These are phyloP conservation scores for Todiramphus chloris DNA, from an alignment of 2,113 vertebrate species.

Conservation along the genomic window DNA sequence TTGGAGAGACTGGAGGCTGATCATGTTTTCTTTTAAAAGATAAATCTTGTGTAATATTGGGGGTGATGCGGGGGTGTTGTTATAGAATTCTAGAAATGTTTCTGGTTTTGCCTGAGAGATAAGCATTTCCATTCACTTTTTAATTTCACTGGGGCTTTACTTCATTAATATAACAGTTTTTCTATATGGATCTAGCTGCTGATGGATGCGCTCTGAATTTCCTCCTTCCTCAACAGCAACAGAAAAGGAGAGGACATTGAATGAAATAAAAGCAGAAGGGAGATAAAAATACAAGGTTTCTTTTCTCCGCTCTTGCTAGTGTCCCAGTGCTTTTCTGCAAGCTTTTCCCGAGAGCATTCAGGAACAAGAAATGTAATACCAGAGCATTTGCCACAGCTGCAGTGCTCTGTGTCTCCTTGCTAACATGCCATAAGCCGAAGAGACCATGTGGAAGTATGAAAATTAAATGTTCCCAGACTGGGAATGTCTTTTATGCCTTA, in stretches of 20 bases:
- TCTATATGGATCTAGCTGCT: neutral
- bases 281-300: neutral
- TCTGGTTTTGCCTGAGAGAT: neutral
- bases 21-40: neutral
- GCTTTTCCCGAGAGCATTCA: neutral
- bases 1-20: neutral
- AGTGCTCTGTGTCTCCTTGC: neutral
- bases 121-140: neutral
- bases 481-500: neutral
- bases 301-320: neutral
- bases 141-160: neutral
- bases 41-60: neutral
- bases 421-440: neutral
- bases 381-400: neutral
- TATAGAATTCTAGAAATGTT: neutral
- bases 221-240: neutral
- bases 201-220: neutral
- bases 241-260: neutral
- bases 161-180: neutral
- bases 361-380: neutral
- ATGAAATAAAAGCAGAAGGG: neutral
- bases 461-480: neutral
- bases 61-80: neutral
- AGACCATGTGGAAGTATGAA: fast-evolving
- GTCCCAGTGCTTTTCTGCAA: neutral